Evolutionary conservation across 2,113 vertebrate species (phyloP).

Genomic region (Thunnus thynnus): DNA sequence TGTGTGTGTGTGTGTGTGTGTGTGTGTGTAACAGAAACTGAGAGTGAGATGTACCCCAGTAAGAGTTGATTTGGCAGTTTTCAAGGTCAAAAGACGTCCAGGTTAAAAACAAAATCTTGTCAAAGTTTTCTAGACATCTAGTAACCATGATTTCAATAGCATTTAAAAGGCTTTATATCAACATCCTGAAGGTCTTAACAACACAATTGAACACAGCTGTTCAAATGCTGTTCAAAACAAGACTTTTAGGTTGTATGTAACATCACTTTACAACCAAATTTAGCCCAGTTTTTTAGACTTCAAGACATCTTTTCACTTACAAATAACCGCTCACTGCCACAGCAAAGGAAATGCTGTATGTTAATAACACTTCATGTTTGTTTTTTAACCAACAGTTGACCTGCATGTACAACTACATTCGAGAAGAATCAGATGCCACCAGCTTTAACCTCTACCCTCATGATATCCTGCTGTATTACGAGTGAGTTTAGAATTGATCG

Average conservation of each 20-base stretch:
- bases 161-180: too few species aligned
- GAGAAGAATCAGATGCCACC: background rate
- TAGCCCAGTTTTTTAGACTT: background rate
- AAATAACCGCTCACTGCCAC: background rate
- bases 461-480: constrained; percentile 83
- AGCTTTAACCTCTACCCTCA: constrained; percentile 72
- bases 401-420: constrained; percentile 84
- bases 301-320: background rate
- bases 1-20: background rate
- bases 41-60: too few species aligned
- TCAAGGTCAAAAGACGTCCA: too few species aligned
- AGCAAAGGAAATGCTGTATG: background rate
- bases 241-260: background rate
- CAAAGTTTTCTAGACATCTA: too few species aligned
- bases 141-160: too few species aligned
- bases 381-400: constrained; percentile 74
- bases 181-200: too few species aligned
- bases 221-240: background rate
- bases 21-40: background rate
- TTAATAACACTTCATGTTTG: background rate
- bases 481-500: constrained; percentile 66
- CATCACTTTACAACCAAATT: background rate
- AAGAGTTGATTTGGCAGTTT: too few species aligned
- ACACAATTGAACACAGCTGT: background rate
- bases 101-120: too few species aligned